phyloP scores from a whole-genome alignment of 2,797 vertebrate genomes.

The Rhynchonycteris naso region DNA sequence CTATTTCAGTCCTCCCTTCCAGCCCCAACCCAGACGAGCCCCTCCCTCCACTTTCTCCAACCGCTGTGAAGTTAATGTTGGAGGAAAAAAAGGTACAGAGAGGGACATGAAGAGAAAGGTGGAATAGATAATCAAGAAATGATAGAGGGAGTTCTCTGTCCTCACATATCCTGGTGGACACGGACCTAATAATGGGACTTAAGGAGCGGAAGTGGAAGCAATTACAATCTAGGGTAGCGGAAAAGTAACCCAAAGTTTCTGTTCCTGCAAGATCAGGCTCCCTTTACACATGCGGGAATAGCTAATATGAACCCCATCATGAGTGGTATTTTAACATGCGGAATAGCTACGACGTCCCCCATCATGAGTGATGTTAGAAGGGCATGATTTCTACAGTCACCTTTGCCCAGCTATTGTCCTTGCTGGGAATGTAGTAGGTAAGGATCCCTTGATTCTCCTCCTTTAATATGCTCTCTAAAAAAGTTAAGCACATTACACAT shows the following conservation, averaged over 20 bases:
- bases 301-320: background rate
- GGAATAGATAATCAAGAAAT: background rate
- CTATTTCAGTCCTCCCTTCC: background rate
- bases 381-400: conserved; percentile 4
- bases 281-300: background rate
- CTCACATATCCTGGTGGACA: background rate
- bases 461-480: conserved; percentile 63
- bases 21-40: background rate
- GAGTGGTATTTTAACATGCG: background rate
- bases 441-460: conserved; percentile 55
- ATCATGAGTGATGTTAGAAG: background rate
- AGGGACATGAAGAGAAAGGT: background rate
- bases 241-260: background rate
- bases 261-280: background rate
- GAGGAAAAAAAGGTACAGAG: background rate
- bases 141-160: background rate
- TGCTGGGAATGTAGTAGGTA: conserved; percentile 65
- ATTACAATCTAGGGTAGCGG: background rate
- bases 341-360: background rate
- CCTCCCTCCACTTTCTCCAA: background rate
- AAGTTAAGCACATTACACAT: background rate
- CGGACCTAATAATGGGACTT: background rate
- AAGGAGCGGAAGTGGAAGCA: background rate
- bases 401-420: conserved; percentile 71
- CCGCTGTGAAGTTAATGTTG: background rate